phyloP scores from a whole-genome alignment of 2,888 invertebrate species.

The Leptura quadrifasciata region DNA sequence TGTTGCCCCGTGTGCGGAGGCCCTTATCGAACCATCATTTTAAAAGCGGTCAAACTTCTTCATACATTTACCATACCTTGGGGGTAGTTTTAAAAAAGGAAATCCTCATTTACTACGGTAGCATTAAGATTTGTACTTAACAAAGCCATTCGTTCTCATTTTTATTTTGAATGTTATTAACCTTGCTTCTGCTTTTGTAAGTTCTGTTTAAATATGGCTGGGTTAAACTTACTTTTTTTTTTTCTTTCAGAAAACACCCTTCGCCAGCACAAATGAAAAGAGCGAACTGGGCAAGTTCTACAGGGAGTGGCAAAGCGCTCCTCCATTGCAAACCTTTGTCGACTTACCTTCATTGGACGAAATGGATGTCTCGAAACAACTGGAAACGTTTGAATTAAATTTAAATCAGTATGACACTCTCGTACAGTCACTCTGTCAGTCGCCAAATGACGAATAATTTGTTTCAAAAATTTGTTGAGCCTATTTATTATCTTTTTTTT shows the following conservation, averaged over 20 bases:
- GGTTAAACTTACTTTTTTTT: slow-evolving; percentile 10
- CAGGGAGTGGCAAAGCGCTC: slow-evolving; percentile 85
- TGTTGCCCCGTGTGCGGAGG: too few relatives aligned
- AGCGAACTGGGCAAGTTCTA: slow-evolving; percentile 87
- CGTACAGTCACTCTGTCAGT: slow-evolving; percentile 82
- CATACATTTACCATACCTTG: too few relatives aligned
- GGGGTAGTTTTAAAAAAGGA: too few relatives aligned
- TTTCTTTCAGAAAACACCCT: slow-evolving; percentile 84
- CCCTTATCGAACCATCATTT: too few relatives aligned
- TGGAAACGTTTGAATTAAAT: slow-evolving; percentile 85
- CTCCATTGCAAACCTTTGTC: slow-evolving; percentile 73
- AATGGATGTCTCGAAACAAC: slow-evolving; percentile 78
- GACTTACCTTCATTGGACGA: slow-evolving; percentile 77
- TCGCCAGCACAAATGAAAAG: slow-evolving; percentile 83
- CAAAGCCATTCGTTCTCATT: not conserved
- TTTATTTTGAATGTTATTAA: slow-evolving; percentile 43
- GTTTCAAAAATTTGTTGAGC: slow-evolving; percentile 32
- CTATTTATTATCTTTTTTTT: slow-evolving; percentile 45
- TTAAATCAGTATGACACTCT: slow-evolving; percentile 86
- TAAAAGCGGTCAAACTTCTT: too few relatives aligned
- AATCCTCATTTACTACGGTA: too few relatives aligned
- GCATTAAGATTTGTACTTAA: not conserved
- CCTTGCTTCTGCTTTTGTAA: slow-evolving; percentile 36
- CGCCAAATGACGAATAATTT: slow-evolving; percentile 75
- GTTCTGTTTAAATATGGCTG: not conserved